Evolutionary conservation across 2,113 vertebrate species (phyloP), one percentile per base, ranked within the genome.

Genomic region (Diglossa brunneiventris): DNA sequence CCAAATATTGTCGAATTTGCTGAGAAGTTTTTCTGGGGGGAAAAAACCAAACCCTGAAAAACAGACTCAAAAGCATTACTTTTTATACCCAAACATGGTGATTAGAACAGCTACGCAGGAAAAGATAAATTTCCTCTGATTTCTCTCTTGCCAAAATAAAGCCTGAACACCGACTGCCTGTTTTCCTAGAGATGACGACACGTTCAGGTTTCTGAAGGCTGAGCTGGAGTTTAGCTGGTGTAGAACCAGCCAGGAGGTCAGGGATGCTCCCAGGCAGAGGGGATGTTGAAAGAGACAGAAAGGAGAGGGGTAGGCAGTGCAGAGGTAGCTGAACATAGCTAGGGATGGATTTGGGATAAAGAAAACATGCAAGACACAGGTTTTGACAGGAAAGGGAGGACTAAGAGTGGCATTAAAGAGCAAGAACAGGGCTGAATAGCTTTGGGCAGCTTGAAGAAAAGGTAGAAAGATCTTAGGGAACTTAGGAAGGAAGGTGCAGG

Each of bases 161-260:
- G 15, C 23, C 44, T 33, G 50, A 47, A 59, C 12, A 62, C 28
- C 15, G 12, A 15, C 15, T 35, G 55, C 7, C 24, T 42, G 9
- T 70, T 58, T 15, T 33, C 24, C 41, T 49, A 23, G 23, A 33
- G 73, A n/a, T 10, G 2, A 70, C 0, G 0, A 10, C 0, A 3
- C 6, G 5, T 49, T 83, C 53, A 23, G 46, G 59, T 69, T 90
- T 70, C 76, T 66, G 49, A 86, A 88, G 68, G 30, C 15, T 5
- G 26, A 63, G 35, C 13, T 66, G 44, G 21, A 82, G 52, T 87
- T 84, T 50, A 59, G 52, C 1, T 59, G 37, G 6, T 64, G 12
- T 28, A 30, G 2, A 3, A 39, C 47, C 62, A 63, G 26, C 35
- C 44, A 56, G 53, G 42, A 76, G 11, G 9, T 37, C n/a, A 61